These are phyloP conservation scores for Hirtodrosophila trivittata DNA, from an alignment of 2,888 invertebrate species.

Conservation along the genomic window DNA sequence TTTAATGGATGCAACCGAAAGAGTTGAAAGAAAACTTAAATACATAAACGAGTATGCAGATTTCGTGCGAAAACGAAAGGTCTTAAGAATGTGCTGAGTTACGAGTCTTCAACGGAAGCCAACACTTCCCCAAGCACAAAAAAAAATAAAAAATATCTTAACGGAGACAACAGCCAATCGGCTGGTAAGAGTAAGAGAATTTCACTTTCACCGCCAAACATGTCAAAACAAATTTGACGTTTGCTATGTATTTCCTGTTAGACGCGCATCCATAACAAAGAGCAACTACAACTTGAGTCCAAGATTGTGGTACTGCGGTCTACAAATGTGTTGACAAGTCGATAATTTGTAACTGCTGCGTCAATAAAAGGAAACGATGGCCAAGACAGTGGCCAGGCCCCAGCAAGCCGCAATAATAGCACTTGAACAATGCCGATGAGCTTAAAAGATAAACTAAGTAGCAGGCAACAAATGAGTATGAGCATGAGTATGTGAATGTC, in stretches of 20 bases:
- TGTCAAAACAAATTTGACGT: conserved; percentile 74
- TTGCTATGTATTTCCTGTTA: conserved; percentile 70
- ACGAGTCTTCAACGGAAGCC: conserved; percentile 53
- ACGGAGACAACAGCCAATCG: conserved; percentile 32
- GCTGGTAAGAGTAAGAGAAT: conserved; percentile 55
- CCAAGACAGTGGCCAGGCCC: conserved; percentile 20
- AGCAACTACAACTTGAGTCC: conserved; percentile 4
- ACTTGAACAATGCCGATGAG: conserved; percentile 73
- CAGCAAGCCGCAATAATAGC: conserved; percentile 30
- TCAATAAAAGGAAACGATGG: conserved; percentile 63
- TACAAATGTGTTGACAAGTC: conserved; percentile 55
- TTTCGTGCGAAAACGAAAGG: too few relatives aligned
- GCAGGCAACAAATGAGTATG: conserved; percentile 51
- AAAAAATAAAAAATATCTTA: conserved; percentile 2
- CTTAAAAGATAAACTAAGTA: conserved; percentile 74
- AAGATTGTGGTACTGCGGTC: background rate
- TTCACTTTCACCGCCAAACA: conserved; percentile 81
- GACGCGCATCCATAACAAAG: conserved; percentile 53
- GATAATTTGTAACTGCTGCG: conserved; percentile 61
- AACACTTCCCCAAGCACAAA: conserved; percentile 22
- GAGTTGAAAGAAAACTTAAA: conserved; percentile 11
- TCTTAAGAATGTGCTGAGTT: conserved; percentile 54
- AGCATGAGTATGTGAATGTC: conserved; percentile 31
- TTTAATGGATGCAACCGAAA: conserved; percentile 46
- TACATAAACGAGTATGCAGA: conserved; percentile 37